Conservation (phyloP, 2,113 vertebrate genomes). For the Girardinichthys multiradiatus region DNA sequence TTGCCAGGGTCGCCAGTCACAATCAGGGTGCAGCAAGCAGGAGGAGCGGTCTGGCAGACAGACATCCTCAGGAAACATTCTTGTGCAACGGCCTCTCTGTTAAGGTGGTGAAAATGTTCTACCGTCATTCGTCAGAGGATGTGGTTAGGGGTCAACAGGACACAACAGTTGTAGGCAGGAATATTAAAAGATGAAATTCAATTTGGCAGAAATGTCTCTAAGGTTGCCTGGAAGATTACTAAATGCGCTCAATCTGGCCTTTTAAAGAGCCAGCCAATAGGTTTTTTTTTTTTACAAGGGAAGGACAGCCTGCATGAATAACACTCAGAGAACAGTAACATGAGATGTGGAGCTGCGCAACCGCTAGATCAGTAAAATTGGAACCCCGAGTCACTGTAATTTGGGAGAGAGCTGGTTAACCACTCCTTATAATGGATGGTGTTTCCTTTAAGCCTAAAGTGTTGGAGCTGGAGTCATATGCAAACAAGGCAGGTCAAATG, state of each 20-base stretch:
- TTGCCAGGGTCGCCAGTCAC: constrained; percentile 55
- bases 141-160: constrained; percentile 56
- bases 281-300: constrained; percentile 37
- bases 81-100: constrained; percentile 56
- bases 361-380: constrained; percentile 79
- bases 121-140: constrained; percentile 60
- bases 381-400: constrained; percentile 78
- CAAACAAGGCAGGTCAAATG: constrained; percentile 72
- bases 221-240: constrained; percentile 28
- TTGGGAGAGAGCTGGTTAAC: constrained; percentile 79
- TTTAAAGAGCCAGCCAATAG: constrained; percentile 50
- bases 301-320: constrained; percentile 63
- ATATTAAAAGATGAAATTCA: constrained; percentile 26
- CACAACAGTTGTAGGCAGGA: background rate
- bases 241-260: constrained; percentile 47
- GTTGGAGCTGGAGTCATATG: constrained; percentile 78
- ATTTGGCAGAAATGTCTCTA: constrained; percentile 28
- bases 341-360: constrained; percentile 76
- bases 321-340: constrained; percentile 74
- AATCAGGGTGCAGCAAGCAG: constrained; percentile 17
- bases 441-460: constrained; percentile 79
- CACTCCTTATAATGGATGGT: constrained; percentile 79
- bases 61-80: constrained; percentile 57
- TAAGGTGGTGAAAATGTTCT: constrained; percentile 61
- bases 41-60: constrained; percentile 24